Conservation (phyloP, 2,113 vertebrate genomes). For the Mesembrinibis cayennensis region DNA sequence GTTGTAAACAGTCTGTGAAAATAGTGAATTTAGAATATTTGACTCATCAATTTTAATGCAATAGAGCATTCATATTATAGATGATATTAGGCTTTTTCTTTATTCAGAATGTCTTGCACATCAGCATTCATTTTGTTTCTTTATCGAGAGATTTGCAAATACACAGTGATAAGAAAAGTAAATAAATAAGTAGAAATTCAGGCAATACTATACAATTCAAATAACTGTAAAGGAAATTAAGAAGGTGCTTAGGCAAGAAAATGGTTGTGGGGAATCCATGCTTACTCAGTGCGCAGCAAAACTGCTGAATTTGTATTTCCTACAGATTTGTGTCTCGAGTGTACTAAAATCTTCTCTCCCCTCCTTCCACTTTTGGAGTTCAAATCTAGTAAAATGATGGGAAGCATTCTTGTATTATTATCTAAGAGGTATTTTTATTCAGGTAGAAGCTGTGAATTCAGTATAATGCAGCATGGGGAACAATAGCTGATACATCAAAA, state of each 20-base stretch:
- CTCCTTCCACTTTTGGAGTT: background rate
- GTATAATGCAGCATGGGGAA: background rate
- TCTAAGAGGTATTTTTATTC: background rate
- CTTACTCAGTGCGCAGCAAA: background rate
- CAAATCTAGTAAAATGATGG: background rate
- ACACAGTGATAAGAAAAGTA: background rate
- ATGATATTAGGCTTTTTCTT: background rate
- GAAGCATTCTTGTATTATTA: background rate
- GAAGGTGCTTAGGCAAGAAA: background rate
- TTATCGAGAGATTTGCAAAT: background rate
- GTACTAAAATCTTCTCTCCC: background rate
- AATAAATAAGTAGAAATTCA: background rate
- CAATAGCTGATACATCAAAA: background rate
- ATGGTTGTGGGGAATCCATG: background rate
- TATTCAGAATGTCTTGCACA: background rate
- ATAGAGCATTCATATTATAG: background rate
- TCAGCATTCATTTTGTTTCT: background rate
- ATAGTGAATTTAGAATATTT: background rate
- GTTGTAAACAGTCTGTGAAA: background rate
- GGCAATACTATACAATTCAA: background rate
- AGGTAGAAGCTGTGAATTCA: background rate
- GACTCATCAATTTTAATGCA: background rate
- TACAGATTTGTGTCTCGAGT: background rate
- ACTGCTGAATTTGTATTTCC: background rate
- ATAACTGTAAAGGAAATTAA: background rate